Base-by-base conservation (phyloP, 2,797 vertebrate species). In the Taeniopygia guttata region DNA sequence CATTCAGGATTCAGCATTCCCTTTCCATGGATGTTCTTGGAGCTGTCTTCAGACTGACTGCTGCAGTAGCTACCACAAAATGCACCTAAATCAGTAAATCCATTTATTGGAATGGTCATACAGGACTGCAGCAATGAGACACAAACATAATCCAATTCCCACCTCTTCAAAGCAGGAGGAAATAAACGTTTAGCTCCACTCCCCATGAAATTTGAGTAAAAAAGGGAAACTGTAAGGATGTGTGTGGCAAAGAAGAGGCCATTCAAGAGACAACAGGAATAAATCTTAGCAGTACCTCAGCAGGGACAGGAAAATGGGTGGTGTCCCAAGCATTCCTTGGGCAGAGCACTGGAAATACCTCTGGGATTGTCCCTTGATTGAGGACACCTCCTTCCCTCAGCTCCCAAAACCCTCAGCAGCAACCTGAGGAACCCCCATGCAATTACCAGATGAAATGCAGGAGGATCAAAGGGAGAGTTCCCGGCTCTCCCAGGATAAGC, bases 401-500 rank as follows among this genome's bases (percentile, higher is more conserved):
- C 91, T 77, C 84, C 92, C 94, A 49, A 40, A 93, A 30, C 0
- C 1, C 51, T 66, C 51, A 0, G 62, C 63, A 59, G 68, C n/a
- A 84, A 52, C 46, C 90, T 83, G 87, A 85, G 92, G 92, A 95
- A 58, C 14, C 84, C 64, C 78, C 43, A 46, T 48, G 64, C 92
- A 78, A 69, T 95, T 93, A 95, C 6, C 55, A 90, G 86, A 68
- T 73, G 60, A 87, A 87, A 89, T 58, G 58, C 81, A 77, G 78
- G 88, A 90, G 78, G 93, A 96, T 96, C 93, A 95, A 94, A 96
- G 91, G 56, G 27, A 77, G 72, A 75, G 84, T 40, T 89, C 55
- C 80, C 74, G 63, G 55, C 77, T 89, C 89, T 66, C 78, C 56
- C 11, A 95, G 93, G 94, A 77, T 63, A 70, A 87, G 92, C 75